Evolutionary conservation across 1,140 invertebrate genomes (phyloP).

Genomic region (Neodiprion lecontei): DNA sequence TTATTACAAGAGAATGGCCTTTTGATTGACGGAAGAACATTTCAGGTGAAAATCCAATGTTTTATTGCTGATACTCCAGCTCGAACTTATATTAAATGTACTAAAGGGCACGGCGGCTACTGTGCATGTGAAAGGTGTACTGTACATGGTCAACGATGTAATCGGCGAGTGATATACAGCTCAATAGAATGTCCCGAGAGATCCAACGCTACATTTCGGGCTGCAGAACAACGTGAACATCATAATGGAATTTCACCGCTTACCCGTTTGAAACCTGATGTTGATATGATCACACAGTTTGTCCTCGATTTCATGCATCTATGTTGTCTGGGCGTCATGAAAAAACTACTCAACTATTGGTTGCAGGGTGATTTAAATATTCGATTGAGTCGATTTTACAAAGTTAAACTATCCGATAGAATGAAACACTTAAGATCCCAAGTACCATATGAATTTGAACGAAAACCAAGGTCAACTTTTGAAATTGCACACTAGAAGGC

Average conservation of each 20-base stretch:
- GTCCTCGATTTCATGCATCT: conserved; percentile 28
- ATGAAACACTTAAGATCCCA: conserved; percentile 10
- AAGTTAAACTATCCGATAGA: conserved; percentile 16
- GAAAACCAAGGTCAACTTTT: conserved; percentile 16
- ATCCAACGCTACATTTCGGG: conserved; percentile 27
- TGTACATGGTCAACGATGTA: conserved; percentile 14
- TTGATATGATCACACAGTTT: conserved; percentile 20
- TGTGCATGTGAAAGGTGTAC: conserved; percentile 27
- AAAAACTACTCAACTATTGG: conserved; percentile 20
- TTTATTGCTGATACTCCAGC: conserved; percentile 20
- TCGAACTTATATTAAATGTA: conserved; percentile 13
- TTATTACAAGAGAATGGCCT: conserved; percentile 16
- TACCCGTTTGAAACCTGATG: conserved; percentile 11
- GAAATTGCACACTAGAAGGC: conserved; percentile 29
- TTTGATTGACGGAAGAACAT: conserved; percentile 3
- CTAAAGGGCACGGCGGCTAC: conserved; percentile 24
- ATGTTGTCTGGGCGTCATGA: conserved; percentile 21
- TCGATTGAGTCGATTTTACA: neutral
- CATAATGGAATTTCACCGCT: conserved; percentile 28
- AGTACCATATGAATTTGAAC: conserved; percentile 26
- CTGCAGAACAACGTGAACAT: conserved; percentile 20
- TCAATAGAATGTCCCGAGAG: neutral
- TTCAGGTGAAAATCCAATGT: conserved; percentile 8
- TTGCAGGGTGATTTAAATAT: neutral
- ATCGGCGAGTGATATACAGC: conserved; percentile 24